phyloP scores from a whole-genome alignment of 2,797 vertebrate genomes.

The Nyctalus aviator region DNA sequence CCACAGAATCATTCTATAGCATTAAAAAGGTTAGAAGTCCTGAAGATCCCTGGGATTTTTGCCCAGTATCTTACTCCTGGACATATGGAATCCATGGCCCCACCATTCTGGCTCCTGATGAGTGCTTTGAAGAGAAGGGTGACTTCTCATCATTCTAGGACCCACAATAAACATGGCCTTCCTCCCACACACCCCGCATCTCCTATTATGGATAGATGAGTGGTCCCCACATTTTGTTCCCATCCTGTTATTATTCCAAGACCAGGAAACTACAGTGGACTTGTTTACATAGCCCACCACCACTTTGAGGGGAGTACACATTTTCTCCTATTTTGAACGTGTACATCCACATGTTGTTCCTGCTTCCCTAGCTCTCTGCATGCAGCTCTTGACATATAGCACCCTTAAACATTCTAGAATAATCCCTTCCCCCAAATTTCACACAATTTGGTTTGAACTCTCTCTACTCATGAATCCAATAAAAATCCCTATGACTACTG shows the following conservation, averaged over 20 bases:
- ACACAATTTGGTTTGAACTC: constrained; percentile 63
- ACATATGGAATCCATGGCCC: neutral
- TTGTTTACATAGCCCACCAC: neutral
- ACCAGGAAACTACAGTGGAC: neutral
- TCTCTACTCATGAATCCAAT: constrained; percentile 65
- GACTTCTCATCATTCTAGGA: neutral
- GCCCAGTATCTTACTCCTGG: neutral
- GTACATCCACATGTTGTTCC: neutral
- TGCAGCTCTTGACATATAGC: neutral
- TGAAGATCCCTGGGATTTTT: neutral
- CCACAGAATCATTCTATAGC: neutral
- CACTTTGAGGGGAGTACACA: neutral
- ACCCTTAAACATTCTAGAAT: neutral
- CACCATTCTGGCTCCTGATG: neutral
- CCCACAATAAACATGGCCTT: neutral
- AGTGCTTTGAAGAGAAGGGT: neutral
- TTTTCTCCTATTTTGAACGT: neutral
- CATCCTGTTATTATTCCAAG: neutral
- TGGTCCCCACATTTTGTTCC: neutral
- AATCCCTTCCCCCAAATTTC: neutral
- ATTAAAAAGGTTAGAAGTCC: neutral
- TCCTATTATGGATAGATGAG: neutral
- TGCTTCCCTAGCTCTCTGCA: neutral
- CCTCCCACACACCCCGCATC: too few species aligned
- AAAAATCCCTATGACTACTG: neutral